Evolutionary conservation across 2,113 vertebrate genomes (phyloP).

Genomic region (Vulpes ferrilata): DNA sequence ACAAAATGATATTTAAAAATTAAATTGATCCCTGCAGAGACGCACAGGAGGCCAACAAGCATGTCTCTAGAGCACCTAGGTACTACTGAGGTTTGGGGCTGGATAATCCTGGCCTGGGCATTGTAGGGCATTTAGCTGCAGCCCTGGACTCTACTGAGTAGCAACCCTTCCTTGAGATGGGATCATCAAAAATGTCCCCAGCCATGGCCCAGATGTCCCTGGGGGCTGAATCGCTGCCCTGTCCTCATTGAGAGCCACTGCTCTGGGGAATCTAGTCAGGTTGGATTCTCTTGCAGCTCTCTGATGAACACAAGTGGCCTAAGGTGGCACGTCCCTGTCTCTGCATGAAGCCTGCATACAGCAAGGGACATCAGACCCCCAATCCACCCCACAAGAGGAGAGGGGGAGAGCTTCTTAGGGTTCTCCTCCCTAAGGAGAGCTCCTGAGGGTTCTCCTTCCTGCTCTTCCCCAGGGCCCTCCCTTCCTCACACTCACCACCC

Average conservation of each 20-base stretch:
- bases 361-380: neutral
- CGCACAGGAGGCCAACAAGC: neutral
- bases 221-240: too few species aligned
- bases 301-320: neutral
- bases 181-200: neutral
- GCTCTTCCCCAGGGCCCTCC: neutral
- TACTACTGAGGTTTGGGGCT: too few species aligned
- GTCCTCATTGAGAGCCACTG: neutral
- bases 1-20: neutral
- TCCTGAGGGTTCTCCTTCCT: neutral
- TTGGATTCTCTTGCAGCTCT: neutral
- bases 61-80: neutral
- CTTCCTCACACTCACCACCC: neutral
- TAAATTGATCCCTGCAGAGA: neutral
- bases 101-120: neutral
- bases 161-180: neutral
- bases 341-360: neutral
- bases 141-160: too few species aligned
- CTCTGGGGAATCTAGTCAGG: neutral
- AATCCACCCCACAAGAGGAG: neutral
- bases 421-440: neutral
- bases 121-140: neutral
- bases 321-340: neutral
- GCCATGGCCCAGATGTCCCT: neutral
- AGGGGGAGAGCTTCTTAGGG: too few species aligned